Percentiles rank a stretch among this genome's conserved stretches.
These are phyloP conservation scores for Ornithoptera alexandrae DNA, from an alignment of 2,888 invertebrate species.

Conservation along the genomic window DNA sequence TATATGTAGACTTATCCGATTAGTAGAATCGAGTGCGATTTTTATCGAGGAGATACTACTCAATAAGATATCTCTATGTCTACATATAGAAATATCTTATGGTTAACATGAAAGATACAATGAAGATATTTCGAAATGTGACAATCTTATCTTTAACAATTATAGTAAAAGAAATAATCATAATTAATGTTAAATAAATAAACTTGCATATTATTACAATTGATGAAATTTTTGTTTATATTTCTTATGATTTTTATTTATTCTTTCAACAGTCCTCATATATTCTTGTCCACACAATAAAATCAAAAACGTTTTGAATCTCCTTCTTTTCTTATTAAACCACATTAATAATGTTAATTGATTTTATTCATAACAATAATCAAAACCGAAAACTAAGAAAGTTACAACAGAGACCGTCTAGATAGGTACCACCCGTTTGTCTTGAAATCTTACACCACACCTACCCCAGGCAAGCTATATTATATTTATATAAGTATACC, in stretches of 20 bases:
- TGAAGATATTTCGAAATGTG: too few species aligned
- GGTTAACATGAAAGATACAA: too few species aligned
- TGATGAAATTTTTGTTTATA: not conserved
- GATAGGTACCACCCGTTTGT: too few species aligned
- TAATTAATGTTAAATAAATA: not conserved
- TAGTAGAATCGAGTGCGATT: too few species aligned
- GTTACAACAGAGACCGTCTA: too few species aligned
- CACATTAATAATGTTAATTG: not conserved
- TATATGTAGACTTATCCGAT: too few species aligned
- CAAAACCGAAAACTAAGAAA: too few species aligned
- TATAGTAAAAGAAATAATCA: not conserved
- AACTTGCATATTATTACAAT: not conserved
- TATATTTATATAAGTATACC: not conserved
- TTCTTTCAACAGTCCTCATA: conserved; percentile 4
- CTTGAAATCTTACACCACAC: too few species aligned
- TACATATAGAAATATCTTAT: too few species aligned
- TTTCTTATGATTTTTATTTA: conserved; percentile 5
- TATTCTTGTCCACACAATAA: not conserved
- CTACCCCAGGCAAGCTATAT: not conserved
- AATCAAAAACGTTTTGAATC: not conserved
- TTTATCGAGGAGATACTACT: too few species aligned
- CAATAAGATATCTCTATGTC: too few species aligned
- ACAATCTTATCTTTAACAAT: not conserved
- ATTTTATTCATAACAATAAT: not conserved
- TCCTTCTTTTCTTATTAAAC: not conserved